phyloP scores from a whole-genome alignment of 35 echinoderm and acorn worm genomes.

The Holothuria glaberrima region DNA sequence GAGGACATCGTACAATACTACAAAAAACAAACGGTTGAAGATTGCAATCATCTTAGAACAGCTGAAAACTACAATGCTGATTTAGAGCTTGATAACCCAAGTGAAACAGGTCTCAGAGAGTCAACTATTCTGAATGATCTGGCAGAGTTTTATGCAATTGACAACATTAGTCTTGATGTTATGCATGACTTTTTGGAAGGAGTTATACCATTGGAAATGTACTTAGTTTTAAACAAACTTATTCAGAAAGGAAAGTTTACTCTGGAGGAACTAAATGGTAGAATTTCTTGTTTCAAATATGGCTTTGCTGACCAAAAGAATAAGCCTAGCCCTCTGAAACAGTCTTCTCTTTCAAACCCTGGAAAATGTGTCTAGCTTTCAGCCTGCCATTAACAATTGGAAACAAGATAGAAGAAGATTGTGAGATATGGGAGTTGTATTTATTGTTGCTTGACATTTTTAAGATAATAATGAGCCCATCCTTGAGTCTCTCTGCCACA shows the following conservation, averaged over 20 bases:
- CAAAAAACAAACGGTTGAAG: slow-evolving; percentile 52
- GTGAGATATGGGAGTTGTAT: slow-evolving; percentile 56
- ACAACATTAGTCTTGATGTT: slow-evolving; percentile 47
- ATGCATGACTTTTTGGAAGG: slow-evolving; percentile 75
- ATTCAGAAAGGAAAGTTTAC: slow-evolving; percentile 45
- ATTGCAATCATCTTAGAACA: neutral
- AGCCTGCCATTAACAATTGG: slow-evolving; percentile 52
- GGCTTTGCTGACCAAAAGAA: slow-evolving; percentile 60
- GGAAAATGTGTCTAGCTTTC: slow-evolving; percentile 32
- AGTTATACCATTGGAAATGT: slow-evolving; percentile 57
- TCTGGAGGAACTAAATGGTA: neutral
- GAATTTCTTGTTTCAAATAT: neutral
- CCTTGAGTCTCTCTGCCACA: slow-evolving; percentile 40
- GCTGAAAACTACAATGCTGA: neutral
- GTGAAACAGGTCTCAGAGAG: slow-evolving; percentile 48
- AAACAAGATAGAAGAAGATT: slow-evolving; percentile 38
- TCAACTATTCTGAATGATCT: slow-evolving; percentile 53
- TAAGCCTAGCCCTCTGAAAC: slow-evolving; percentile 40
- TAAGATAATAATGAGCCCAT: slow-evolving; percentile 48
- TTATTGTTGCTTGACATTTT: slow-evolving; percentile 57
- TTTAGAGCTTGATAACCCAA: neutral
- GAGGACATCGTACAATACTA: neutral
- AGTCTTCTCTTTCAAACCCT: slow-evolving; percentile 37
- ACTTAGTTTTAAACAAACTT: slow-evolving; percentile 55
- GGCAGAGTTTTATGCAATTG: slow-evolving; percentile 40